Base-by-base conservation (phyloP, 2,797 vertebrate species). In the Dendrocincla tyrannina region DNA sequence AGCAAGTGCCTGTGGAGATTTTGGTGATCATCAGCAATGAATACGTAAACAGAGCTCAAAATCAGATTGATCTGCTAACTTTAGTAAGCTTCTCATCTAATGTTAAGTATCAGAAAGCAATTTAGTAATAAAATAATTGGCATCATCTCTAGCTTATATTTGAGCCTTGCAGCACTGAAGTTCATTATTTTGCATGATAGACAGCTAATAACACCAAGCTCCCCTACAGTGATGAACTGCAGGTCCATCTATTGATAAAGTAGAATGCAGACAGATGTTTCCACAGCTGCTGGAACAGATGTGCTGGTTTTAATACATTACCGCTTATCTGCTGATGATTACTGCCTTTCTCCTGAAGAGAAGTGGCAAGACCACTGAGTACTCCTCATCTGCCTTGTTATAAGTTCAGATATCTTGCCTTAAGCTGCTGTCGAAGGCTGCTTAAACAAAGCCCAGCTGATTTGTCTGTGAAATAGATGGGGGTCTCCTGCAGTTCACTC, bases 281-380 rank as follows among this genome's bases (percentile, higher is more conserved):
- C n/a, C n/a, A n/a, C n/a, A n/a, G 35, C 72, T 88, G 52, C 83
- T 88, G 28, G 47, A 84, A 55, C 69, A 91, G 74, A 69, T 84
- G 39, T 56, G 62, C 66, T 75, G 52, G 20, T 85, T 75, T 69
- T 60, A 78, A 66, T 73, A 56, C 35, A 42, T 84, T 75, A 46
- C 25, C 33, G 64, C 87, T 88, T 92, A 74, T 91, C 87, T 88
- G 72, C 56, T 91, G 77, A 10, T 85, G 74, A 79, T 70, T 91
- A 7, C 63, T 79, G 62, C 67, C 56, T 66, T 69, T 84, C 78
- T 77, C 13, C 44, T 1, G 1, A 56, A 69, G 44, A 79, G 58
- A 70, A 28, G 25, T 73, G 59, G 81, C n/a, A 76, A 76, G 44
- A 70, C 25, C 2, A 2, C 20, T 69, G 69, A 81, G 66, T 58